Evolutionary conservation across 2,797 vertebrate species (phyloP).

Genomic region (Microcaecilia unicolor): DNA sequence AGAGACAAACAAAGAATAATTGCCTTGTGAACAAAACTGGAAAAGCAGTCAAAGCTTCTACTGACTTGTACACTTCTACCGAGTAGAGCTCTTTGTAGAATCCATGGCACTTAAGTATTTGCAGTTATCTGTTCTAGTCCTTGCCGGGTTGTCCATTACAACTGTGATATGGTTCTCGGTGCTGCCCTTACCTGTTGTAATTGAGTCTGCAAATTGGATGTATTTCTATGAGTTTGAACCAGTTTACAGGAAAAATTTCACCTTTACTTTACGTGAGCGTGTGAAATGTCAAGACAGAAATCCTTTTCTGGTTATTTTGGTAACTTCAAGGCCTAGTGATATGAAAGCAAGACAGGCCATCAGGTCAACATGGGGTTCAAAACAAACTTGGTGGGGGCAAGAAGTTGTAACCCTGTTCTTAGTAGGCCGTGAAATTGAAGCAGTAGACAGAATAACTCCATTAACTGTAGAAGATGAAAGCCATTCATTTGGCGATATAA

Average conservation of each 20-base stretch:
- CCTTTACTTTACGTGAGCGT: conserved; percentile 26
- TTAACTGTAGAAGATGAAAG: conserved; percentile 43
- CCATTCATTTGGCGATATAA: conserved; percentile 41
- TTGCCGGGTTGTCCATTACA: conserved; percentile 6
- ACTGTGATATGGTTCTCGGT: conserved; percentile 23
- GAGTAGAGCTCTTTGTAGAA: accelerated
- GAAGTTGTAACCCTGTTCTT: conserved; percentile 41
- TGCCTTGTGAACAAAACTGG: not conserved
- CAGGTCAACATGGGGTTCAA: conserved; percentile 39
- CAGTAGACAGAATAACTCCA: not conserved
- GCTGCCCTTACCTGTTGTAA: not conserved
- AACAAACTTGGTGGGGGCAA: conserved; percentile 36
- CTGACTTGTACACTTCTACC: not conserved
- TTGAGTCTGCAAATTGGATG: conserved; percentile 13
- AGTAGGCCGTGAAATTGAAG: conserved; percentile 16
- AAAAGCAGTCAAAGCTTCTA: not conserved
- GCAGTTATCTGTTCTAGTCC: conserved; percentile 24
- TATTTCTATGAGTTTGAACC: conserved; percentile 47
- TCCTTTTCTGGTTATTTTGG: conserved; percentile 48
- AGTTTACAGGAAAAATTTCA: conserved; percentile 18
- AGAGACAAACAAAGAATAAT: too few species aligned
- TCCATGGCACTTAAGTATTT: not conserved
- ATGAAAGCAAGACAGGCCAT: conserved; percentile 41
- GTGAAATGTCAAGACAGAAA: conserved; percentile 9
- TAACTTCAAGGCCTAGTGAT: conserved; percentile 27